phyloP scores from a whole-genome alignment of 2,113 vertebrate species.

The Bettongia penicillata region DNA sequence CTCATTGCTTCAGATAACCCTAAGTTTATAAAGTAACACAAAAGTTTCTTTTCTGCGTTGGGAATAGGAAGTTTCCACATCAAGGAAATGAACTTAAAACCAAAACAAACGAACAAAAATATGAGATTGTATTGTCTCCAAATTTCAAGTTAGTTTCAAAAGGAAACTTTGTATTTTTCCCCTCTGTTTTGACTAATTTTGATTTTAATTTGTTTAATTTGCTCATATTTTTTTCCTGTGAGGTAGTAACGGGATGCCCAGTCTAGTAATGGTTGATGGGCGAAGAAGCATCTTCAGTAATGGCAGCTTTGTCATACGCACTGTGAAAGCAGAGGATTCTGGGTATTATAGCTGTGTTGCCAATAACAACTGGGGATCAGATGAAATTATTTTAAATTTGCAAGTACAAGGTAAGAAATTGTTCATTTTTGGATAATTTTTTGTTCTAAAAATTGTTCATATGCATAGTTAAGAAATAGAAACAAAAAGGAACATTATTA shows the following conservation, averaged over 20 bases:
- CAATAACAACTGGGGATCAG: constrained; percentile 98
- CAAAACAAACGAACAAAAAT: not conserved
- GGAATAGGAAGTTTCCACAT: not conserved
- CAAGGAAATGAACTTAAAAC: not conserved
- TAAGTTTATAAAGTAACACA: not conserved
- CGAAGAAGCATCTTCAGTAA: constrained; percentile 95
- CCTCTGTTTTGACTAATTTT: constrained; percentile 77
- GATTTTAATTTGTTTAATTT: constrained; percentile 90
- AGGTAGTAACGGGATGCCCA: constrained; percentile 96
- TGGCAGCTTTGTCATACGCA: constrained; percentile 97
- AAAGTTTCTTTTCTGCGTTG: not conserved
- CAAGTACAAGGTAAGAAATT: constrained; percentile 94
- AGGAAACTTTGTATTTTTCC: constrained; percentile 6
- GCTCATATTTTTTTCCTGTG: constrained; percentile 89
- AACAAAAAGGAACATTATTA: not conserved
- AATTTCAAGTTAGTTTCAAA: not conserved
- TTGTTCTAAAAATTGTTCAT: not conserved
- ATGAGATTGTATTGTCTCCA: not conserved
- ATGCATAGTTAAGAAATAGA: not conserved
- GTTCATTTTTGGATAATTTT: fast-evolving
- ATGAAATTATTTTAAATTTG: constrained; percentile 96
- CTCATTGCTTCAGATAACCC: not conserved
- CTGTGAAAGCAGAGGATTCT: constrained; percentile 98
- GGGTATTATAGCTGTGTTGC: constrained; percentile 97
- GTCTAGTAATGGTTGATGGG: constrained; percentile 94